Evolutionary conservation across 2,888 invertebrate genomes (phyloP).

Genomic region (Noctua janthe): DNA sequence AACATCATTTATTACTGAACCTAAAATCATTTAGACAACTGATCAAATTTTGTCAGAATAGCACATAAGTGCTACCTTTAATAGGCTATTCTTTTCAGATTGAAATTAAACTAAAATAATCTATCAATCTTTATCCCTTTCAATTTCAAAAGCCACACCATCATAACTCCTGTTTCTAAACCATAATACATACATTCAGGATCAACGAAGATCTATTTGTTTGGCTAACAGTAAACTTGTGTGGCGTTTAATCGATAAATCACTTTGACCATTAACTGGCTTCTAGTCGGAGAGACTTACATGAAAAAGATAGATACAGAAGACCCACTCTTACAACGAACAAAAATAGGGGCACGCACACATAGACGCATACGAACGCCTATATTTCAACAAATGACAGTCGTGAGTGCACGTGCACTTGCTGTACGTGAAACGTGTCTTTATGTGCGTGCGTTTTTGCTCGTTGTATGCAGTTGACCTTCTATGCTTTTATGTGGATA

Average conservation of each 20-base stretch:
- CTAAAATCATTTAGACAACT: too few relatives aligned
- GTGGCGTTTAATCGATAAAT: constrained; percentile 61
- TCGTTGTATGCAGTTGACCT: background rate
- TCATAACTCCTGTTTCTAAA: constrained; percentile 14
- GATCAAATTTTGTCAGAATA: too few relatives aligned
- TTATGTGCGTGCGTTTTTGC: background rate
- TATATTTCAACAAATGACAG: background rate
- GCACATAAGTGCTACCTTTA: too few relatives aligned
- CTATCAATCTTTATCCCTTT: background rate
- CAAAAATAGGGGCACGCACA: background rate
- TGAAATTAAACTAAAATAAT: background rate
- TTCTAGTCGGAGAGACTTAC: constrained; percentile 24
- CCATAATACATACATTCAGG: constrained; percentile 6
- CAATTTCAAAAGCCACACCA: background rate
- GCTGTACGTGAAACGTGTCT: background rate
- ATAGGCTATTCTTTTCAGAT: background rate
- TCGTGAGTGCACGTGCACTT: background rate
- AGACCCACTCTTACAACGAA: background rate
- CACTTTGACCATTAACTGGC: constrained; percentile 51
- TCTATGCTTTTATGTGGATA: constrained; percentile 16
- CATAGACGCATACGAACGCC: background rate
- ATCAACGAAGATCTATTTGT: constrained; percentile 50
- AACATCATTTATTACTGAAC: too few relatives aligned
- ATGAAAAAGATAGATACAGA: background rate
- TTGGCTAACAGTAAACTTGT: constrained; percentile 50